phyloP scores from a whole-genome alignment of 2,113 vertebrate species.

The Neolamprologus modestus region DNA sequence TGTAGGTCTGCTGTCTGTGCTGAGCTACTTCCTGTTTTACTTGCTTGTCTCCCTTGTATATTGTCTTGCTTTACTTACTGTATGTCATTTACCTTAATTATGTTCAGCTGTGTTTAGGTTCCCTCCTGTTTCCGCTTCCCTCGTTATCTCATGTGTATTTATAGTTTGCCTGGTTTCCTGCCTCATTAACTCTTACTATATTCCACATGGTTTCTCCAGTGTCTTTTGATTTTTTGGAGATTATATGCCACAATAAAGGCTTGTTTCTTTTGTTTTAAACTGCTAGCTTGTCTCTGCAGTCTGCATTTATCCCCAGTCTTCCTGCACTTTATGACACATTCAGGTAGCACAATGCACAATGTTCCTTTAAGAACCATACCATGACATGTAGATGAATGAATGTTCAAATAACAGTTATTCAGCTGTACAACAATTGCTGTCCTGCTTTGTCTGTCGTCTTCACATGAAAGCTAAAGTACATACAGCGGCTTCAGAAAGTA shows the following conservation, averaged over 20 bases:
- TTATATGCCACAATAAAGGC: neutral
- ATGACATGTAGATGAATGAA: neutral
- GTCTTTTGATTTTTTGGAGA: neutral
- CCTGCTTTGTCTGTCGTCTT: neutral
- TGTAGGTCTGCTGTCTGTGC: neutral
- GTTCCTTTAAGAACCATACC: neutral
- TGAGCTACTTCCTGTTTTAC: neutral
- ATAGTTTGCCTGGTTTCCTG: neutral
- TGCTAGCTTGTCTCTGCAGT: neutral
- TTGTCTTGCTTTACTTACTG: neutral
- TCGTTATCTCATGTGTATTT: neutral
- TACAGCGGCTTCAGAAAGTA: neutral
- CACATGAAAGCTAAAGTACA: neutral
- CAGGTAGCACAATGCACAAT: neutral
- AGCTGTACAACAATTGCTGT: neutral
- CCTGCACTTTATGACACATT: neutral
- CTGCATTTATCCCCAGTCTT: neutral
- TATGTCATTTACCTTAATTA: neutral
- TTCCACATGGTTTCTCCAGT: neutral
- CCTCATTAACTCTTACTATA: neutral
- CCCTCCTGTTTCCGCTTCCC: neutral
- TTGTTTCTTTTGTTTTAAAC: neutral
- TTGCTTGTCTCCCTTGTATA: neutral
- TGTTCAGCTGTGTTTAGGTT: neutral
- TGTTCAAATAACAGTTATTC: neutral